Evolutionary conservation across 2,797 vertebrate species (phyloP).

Genomic region (Loris lydekkerianus): DNA sequence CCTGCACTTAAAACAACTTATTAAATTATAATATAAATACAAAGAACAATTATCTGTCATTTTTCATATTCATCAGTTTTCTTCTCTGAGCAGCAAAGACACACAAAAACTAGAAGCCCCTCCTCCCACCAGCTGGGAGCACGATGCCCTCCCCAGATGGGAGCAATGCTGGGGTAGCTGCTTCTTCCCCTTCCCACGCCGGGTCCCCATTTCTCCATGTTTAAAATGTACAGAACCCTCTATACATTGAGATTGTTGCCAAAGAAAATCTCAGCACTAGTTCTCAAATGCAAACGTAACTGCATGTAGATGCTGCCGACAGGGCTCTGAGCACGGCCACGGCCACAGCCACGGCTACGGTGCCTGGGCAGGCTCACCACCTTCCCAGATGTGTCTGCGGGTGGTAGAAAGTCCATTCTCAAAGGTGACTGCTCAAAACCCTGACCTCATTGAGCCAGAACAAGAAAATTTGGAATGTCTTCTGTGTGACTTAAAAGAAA

Average conservation of each 20-base stretch:
- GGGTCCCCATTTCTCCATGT: not conserved
- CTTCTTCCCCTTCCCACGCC: not conserved
- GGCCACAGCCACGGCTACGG: too few relatives aligned
- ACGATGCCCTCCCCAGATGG: not conserved
- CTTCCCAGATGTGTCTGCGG: not conserved
- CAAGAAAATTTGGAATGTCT: not conserved
- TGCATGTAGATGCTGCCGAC: not conserved
- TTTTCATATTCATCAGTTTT: not conserved
- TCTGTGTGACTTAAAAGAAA: not conserved
- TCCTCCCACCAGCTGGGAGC: fast-evolving
- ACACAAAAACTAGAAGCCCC: not conserved
- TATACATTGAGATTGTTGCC: constrained; percentile 4
- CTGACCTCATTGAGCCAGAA: fast-evolving
- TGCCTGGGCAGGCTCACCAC: not conserved
- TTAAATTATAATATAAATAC: not conserved
- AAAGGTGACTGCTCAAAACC: too few relatives aligned
- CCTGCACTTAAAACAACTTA: not conserved
- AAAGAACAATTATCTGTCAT: not conserved
- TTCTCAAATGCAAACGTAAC: not conserved
- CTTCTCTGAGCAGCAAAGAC: not conserved
- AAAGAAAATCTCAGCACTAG: not conserved
- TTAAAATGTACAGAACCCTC: not conserved
- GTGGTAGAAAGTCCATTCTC: not conserved
- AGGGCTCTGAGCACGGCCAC: not conserved
- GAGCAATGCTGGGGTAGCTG: not conserved